phyloP scores from a whole-genome alignment of 2,797 vertebrate genomes.

The Argentina silus region DNA sequence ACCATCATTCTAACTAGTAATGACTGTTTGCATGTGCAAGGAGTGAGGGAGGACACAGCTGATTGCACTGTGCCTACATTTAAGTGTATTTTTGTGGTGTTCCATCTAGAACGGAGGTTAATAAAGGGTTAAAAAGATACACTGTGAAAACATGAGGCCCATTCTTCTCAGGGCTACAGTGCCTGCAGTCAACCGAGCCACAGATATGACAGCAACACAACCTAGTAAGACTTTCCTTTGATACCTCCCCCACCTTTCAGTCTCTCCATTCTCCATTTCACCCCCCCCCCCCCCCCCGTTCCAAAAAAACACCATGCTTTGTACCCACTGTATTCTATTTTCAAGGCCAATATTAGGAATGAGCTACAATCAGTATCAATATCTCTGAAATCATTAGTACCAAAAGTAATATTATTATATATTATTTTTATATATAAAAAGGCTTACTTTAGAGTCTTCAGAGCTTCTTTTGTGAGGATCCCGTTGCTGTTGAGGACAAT shows the following conservation, averaged over 20 bases:
- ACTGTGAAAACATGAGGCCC: background rate
- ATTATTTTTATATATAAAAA: background rate
- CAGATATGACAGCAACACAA: background rate
- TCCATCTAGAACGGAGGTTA: no score
- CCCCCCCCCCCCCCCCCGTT: background rate
- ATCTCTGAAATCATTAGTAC: background rate
- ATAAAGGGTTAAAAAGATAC: background rate
- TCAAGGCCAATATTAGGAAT: background rate
- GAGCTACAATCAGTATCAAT: background rate
- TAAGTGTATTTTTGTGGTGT: no score
- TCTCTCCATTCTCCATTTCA: background rate
- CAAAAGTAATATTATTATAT: background rate
- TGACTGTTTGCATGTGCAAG: no score
- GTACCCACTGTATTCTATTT: no score
- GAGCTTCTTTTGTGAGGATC: constrained; percentile 81
- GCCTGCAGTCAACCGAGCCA: background rate
- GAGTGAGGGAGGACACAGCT: no score
- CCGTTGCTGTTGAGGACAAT: constrained; percentile 70
- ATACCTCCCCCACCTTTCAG: background rate
- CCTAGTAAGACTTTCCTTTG: background rate
- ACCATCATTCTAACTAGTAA: no score
- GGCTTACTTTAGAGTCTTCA: constrained; percentile 82
- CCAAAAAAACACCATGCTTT: no score
- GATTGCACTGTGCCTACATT: no score
- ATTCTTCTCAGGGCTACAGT: background rate